phyloP scores from a whole-genome alignment of 1,140 invertebrate genomes.

The Sarcophaga peregrina region DNA sequence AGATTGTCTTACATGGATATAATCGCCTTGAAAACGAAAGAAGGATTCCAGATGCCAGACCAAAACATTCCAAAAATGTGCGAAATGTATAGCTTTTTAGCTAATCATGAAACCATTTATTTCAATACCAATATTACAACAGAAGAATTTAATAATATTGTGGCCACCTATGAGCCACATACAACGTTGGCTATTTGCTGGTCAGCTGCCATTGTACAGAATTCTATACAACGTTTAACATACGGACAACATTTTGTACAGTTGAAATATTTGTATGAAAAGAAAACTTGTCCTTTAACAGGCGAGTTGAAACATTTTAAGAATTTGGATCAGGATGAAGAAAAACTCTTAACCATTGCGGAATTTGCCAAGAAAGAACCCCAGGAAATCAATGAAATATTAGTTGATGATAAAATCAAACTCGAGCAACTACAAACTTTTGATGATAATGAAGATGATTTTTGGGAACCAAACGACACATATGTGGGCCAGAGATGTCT shows the following conservation, averaged over 20 bases:
- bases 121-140: conserved; percentile 59
- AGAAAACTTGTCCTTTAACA: conserved; percentile 50
- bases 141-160: conserved; percentile 62
- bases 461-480: conserved; percentile 62
- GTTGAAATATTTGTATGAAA: conserved; percentile 59
- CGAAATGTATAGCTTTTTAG: conserved; percentile 55
- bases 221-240: conserved; percentile 51
- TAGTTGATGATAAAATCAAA: conserved; percentile 15
- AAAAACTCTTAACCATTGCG: not conserved
- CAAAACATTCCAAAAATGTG: conserved; percentile 47
- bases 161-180: conserved; percentile 56
- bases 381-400: conserved; percentile 17
- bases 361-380: conserved; percentile 19
- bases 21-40: conserved; percentile 47
- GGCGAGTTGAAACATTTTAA: conserved; percentile 36
- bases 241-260: conserved; percentile 62
- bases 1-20: conserved; percentile 20
- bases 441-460: conserved; percentile 57
- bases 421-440: conserved; percentile 28
- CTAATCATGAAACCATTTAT: conserved; percentile 61
- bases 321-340: not conserved
- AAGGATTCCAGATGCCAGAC: conserved; percentile 41
- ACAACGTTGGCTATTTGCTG: conserved; percentile 58
- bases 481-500: conserved; percentile 60
- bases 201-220: conserved; percentile 53